Conservation (phyloP, 1,140 invertebrate genomes). For the Tetragonula clypearis region DNA sequence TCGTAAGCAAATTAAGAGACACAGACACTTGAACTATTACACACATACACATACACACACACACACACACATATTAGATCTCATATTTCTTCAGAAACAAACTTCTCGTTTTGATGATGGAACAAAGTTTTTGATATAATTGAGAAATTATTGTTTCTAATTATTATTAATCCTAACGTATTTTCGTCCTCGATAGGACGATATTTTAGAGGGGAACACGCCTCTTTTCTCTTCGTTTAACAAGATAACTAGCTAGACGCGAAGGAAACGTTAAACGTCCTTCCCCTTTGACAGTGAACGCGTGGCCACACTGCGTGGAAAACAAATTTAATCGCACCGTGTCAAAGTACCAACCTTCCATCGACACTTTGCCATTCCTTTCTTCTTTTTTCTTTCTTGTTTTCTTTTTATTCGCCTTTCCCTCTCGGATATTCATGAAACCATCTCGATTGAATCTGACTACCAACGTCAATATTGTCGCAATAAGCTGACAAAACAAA, state of each 20-base stretch:
- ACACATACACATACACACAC: too few species aligned
- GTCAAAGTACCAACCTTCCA: constrained; percentile 9
- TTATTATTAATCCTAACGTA: too few species aligned
- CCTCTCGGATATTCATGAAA: background rate
- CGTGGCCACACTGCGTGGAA: constrained; percentile 23
- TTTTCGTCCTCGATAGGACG: background rate
- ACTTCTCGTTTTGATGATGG: too few species aligned
- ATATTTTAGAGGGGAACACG: constrained; percentile 27
- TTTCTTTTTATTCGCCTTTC: background rate
- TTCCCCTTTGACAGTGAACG: constrained; percentile 24
- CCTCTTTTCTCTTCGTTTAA: constrained; percentile 14
- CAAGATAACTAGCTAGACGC: background rate
- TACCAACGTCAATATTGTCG: background rate
- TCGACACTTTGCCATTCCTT: background rate
- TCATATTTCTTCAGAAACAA: too few species aligned
- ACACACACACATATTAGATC: too few species aligned
- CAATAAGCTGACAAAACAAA: constrained; percentile 11
- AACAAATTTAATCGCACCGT: constrained; percentile 45
- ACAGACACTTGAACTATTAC: too few species aligned
- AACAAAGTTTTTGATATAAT: too few species aligned
- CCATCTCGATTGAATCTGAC: background rate
- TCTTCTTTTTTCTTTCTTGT: background rate
- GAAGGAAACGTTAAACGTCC: background rate
- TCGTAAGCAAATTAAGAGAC: too few species aligned
- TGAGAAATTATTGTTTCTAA: too few species aligned